These are phyloP conservation scores for Callipepla californica DNA, from an alignment of 2,113 vertebrate species.

Conservation along the genomic window DNA sequence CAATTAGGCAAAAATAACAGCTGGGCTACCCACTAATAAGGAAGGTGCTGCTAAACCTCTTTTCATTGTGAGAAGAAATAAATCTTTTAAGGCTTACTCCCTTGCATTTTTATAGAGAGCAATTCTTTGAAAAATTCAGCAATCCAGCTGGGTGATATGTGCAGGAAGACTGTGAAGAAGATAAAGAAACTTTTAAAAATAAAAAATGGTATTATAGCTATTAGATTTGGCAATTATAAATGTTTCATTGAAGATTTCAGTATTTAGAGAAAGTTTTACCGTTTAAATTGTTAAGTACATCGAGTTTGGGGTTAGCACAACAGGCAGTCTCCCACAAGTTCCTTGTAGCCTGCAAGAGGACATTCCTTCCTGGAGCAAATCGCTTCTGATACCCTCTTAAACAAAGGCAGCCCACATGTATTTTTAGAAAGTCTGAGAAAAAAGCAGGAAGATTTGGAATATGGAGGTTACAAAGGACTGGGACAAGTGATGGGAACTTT, in stretches of 20 bases:
- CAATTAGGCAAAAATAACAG: slow-evolving; percentile 77
- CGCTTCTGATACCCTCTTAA: slow-evolving; percentile 62
- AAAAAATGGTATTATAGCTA: slow-evolving; percentile 74
- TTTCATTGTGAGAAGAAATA: slow-evolving; percentile 77
- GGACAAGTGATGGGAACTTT: neutral
- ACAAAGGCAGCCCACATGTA: slow-evolving; percentile 35
- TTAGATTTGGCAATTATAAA: slow-evolving; percentile 75
- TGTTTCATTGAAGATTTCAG: slow-evolving; percentile 71
- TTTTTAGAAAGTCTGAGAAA: slow-evolving; percentile 63
- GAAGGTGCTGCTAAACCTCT: slow-evolving; percentile 75
- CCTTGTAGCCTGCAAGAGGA: slow-evolving; percentile 64
- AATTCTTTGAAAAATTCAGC: slow-evolving; percentile 74
- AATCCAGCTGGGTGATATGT: slow-evolving; percentile 71
- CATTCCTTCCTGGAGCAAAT: slow-evolving; percentile 63
- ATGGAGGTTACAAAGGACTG: neutral
- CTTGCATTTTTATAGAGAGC: slow-evolving; percentile 76
- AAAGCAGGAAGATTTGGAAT: slow-evolving; percentile 39
- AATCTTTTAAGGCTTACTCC: slow-evolving; percentile 75
- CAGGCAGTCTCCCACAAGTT: slow-evolving; percentile 64
- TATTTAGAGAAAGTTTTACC: slow-evolving; percentile 74
- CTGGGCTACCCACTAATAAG: slow-evolving; percentile 76
- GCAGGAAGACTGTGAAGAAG: slow-evolving; percentile 73
- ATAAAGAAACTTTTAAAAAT: slow-evolving; percentile 76
- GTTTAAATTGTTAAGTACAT: slow-evolving; percentile 69
- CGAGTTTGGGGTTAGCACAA: slow-evolving; percentile 67